phyloP scores from a whole-genome alignment of 2,113 vertebrate species.

The Anguilla japonica region DNA sequence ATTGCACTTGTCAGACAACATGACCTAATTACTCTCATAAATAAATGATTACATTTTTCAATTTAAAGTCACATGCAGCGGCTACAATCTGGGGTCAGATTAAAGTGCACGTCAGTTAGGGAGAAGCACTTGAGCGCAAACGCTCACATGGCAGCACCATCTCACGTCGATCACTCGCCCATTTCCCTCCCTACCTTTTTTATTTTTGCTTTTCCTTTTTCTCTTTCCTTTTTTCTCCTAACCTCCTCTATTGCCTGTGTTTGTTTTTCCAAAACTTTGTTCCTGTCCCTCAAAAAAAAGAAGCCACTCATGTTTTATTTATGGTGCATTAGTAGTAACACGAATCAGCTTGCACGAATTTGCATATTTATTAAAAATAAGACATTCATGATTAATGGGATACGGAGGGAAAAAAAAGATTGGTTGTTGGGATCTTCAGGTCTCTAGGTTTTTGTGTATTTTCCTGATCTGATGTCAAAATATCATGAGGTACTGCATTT shows the following conservation, averaged over 20 bases:
- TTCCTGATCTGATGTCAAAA: slow-evolving; percentile 1
- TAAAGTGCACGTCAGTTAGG: slow-evolving; percentile 79
- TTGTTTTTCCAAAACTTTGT: slow-evolving; percentile 23
- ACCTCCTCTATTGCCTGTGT: slow-evolving; percentile 17
- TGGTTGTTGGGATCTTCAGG: slow-evolving; percentile 35
- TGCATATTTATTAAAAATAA: slow-evolving; percentile 78
- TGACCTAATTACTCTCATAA: slow-evolving; percentile 86
- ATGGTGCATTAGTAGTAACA: slow-evolving; percentile 70
- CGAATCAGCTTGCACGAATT: slow-evolving; percentile 71
- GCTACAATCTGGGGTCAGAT: slow-evolving; percentile 77
- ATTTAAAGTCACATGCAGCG: slow-evolving; percentile 81
- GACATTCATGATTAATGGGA: slow-evolving; percentile 77
- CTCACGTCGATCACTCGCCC: not conserved
- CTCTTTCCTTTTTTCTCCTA: not conserved
- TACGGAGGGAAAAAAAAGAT: slow-evolving; percentile 45
- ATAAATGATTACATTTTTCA: slow-evolving; percentile 84
- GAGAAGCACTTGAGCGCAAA: slow-evolving; percentile 75
- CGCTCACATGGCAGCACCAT: slow-evolving; percentile 61
- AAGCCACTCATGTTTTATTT: slow-evolving; percentile 71
- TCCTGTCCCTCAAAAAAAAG: slow-evolving; percentile 13
- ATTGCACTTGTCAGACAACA: slow-evolving; percentile 81
- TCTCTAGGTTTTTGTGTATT: slow-evolving; percentile 31
- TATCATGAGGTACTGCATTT: not conserved
- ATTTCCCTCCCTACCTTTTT: not conserved
- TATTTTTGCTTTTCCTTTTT: not conserved